Base-by-base conservation (phyloP, 2,888 invertebrate genomes). In the Trissolcus japonicus region DNA sequence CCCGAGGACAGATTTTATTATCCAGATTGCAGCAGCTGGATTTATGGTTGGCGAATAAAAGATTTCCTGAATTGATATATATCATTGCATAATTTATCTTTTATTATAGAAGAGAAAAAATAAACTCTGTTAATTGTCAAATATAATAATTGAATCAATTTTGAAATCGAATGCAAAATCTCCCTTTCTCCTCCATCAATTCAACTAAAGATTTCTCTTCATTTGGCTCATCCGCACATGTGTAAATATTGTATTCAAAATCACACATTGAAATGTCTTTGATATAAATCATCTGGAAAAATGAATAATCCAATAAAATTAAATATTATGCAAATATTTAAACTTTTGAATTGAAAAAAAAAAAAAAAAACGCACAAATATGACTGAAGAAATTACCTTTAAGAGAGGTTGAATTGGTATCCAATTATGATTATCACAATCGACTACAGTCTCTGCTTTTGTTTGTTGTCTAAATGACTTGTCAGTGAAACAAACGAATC, bases 11-110 rank as follows among this genome's bases (percentile, higher is more conserved):
- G 84, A 68, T 87, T 78, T 81, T 86, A 84, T 68, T 85, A 82
- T 43, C 85, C 85, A n/a, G 84, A 87, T 56, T 86, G 86, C 56
- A 80, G 82, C 3, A 87, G 77, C 76, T 88, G 88, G 88, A 48
- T 81, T 29, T 82, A 85, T 21, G 87, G 88, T 14, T 88, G 88
- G 88, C 84, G 82, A 13, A 57, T 85, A 9, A 81, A 81, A 29
- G 86, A 88, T 74, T 67, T 74, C 35, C 0, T 19, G 13, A 57
- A 62, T 29, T 57, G 50, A 59, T 29, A 46, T 11, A 43, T 6
- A 25, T 6, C 4, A 21, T 19, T 19, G 13, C 25, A 29, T 4
- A 51, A 51, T 48, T 48, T 4, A 35, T 41, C 2, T 4, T 16
- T 4, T 16, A 56, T 17, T 43, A 60, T 16, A 19, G n/a, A 41